Conservation (phyloP, 2,797 vertebrate species). For the Spinus pinus region DNA sequence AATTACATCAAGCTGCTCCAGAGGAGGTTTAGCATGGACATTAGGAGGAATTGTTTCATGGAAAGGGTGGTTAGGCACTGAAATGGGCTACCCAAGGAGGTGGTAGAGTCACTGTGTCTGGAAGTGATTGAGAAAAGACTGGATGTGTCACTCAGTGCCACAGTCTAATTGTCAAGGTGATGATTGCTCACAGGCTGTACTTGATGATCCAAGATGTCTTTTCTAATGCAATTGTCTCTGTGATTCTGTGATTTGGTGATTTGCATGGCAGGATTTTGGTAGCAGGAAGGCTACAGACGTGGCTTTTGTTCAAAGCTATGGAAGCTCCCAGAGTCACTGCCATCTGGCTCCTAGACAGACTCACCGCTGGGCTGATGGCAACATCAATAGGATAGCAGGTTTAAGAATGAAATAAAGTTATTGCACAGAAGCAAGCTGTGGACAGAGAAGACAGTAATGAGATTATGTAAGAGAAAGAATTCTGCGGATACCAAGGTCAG, state of each 20-base stretch:
- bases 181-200: background rate
- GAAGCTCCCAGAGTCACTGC: background rate
- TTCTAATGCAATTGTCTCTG: background rate
- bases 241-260: background rate
- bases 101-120: background rate
- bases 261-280: background rate
- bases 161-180: background rate
- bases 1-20: background rate
- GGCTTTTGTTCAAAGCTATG: background rate
- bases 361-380: background rate
- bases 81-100: background rate
- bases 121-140: background rate
- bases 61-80: background rate
- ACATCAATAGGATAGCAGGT: background rate
- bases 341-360: background rate
- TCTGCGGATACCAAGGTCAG: background rate
- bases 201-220: background rate
- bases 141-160: no score
- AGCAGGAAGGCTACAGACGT: background rate
- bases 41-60: background rate
- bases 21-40: background rate
- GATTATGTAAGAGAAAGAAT: background rate
- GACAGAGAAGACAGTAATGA: background rate
- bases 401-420: background rate
- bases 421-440: background rate